These are phyloP conservation scores for Emydura subglobosa DNA, from an alignment of 2,113 vertebrate species.

Conservation along the genomic window DNA sequence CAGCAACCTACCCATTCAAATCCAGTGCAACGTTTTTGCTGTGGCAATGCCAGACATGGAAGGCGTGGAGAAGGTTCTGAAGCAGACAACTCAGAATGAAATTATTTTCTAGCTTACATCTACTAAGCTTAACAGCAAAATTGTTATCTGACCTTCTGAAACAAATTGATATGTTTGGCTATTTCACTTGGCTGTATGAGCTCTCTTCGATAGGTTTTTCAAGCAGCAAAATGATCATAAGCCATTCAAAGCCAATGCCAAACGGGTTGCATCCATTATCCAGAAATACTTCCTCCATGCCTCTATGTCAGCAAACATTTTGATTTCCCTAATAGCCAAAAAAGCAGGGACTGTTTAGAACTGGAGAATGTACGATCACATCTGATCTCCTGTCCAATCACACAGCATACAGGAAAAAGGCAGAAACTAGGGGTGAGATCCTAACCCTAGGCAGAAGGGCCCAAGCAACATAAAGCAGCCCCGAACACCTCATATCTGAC, in stretches of 20 bases:
- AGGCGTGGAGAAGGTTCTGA: not conserved
- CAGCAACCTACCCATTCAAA: accelerated
- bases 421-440: not conserved
- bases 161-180: not conserved
- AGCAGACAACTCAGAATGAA: not conserved
- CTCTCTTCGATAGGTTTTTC: not conserved
- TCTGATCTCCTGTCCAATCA: not conserved
- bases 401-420: not conserved
- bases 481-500: too few species aligned
- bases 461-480: not conserved
- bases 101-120: not conserved
- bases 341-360: not conserved
- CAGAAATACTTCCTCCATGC: not conserved
- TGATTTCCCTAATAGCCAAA: not conserved
- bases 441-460: not conserved
- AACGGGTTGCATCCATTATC: conserved; percentile 1
- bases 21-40: not conserved
- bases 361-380: too few species aligned
- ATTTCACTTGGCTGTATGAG: conserved; percentile 28
- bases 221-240: not conserved
- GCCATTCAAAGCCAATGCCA: not conserved
- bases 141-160: not conserved
- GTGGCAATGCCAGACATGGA: not conserved
- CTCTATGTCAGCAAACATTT: not conserved
- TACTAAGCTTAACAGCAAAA: not conserved